A percentile compares a stretch with the other conserved stretches of the same genome.
These are phyloP conservation scores for Popillia japonica DNA, from an alignment of 1,140 invertebrate genomes.

Conservation along the genomic window DNA sequence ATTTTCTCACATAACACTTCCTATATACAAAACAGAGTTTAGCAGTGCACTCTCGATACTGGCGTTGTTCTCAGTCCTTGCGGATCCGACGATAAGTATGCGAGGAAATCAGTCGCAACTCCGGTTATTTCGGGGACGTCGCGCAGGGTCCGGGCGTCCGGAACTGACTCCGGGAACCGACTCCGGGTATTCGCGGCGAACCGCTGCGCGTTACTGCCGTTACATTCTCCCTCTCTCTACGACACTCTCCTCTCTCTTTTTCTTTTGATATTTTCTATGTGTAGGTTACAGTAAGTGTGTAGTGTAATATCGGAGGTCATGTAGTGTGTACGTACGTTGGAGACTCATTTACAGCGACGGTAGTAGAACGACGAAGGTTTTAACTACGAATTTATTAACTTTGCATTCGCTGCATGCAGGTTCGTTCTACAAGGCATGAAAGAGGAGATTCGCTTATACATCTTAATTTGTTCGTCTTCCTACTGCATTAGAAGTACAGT, in stretches of 20 bases:
- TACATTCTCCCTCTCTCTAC: conserved; percentile 23
- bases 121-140: conserved; percentile 23
- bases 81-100: conserved; percentile 16
- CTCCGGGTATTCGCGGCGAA: conserved; percentile 38
- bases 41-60: not conserved
- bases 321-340: not conserved
- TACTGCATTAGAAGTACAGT: not conserved
- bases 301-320: conserved; percentile 28
- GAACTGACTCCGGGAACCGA: conserved; percentile 33
- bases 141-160: conserved; percentile 36
- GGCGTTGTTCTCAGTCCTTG: conserved; percentile 5
- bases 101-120: conserved; percentile 23
- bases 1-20: not conserved
- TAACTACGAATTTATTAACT: conserved; percentile 28
- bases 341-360: conserved; percentile 12
- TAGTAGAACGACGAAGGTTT: conserved; percentile 13
- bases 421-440: not conserved
- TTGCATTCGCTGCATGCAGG: not conserved
- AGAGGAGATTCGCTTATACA: not conserved
- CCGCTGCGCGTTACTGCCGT: conserved; percentile 35
- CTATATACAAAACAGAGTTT: not conserved
- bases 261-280: conserved; percentile 23
- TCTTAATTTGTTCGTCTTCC: conserved; percentile 13
- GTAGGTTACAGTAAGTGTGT: conserved; percentile 22
- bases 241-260: conserved; percentile 22